A percentile compares a stretch with the other conserved stretches of the same genome.
Evolutionary conservation across 2,888 invertebrate genomes (phyloP).

Genomic region (Seladonia tumulorum): DNA sequence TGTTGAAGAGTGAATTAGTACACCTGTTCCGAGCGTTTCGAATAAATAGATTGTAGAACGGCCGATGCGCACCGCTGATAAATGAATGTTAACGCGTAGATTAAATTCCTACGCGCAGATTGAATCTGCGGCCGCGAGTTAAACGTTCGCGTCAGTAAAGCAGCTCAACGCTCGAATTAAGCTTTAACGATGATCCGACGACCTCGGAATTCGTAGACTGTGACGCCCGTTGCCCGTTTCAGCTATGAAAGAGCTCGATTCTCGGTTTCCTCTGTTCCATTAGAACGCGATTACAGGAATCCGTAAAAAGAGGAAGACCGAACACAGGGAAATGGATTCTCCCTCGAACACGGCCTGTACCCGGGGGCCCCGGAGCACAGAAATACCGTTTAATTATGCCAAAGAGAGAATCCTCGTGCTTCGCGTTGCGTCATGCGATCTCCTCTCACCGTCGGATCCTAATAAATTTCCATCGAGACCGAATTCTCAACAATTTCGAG

Average conservation of each 20-base stretch:
- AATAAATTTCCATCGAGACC: neutral
- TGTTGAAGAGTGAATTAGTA: neutral
- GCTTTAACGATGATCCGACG: conserved; percentile 37
- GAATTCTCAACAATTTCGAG: neutral
- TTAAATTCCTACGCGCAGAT: conserved; percentile 5
- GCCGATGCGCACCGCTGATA: neutral
- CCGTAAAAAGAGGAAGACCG: neutral
- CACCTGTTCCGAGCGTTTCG: neutral
- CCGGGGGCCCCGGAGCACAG: neutral
- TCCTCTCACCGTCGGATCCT: neutral
- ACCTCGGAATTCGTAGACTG: conserved; percentile 45
- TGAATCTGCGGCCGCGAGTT: conserved; percentile 29
- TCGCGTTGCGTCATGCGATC: neutral
- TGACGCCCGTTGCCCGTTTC: conserved; percentile 49
- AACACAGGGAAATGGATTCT: neutral
- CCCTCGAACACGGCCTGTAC: neutral
- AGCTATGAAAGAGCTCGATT: conserved; percentile 43
- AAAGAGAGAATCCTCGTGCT: neutral
- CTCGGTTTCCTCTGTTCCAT: conserved; percentile 38
- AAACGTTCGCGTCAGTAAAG: conserved; percentile 12
- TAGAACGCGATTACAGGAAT: conserved; percentile 21
- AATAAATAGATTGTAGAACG: neutral
- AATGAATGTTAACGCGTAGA: conserved; percentile 5
- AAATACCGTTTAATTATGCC: neutral
- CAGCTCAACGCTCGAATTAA: conserved; percentile 25